Conservation (phyloP, 2,888 invertebrate genomes). For the Doris montereyensis region DNA sequence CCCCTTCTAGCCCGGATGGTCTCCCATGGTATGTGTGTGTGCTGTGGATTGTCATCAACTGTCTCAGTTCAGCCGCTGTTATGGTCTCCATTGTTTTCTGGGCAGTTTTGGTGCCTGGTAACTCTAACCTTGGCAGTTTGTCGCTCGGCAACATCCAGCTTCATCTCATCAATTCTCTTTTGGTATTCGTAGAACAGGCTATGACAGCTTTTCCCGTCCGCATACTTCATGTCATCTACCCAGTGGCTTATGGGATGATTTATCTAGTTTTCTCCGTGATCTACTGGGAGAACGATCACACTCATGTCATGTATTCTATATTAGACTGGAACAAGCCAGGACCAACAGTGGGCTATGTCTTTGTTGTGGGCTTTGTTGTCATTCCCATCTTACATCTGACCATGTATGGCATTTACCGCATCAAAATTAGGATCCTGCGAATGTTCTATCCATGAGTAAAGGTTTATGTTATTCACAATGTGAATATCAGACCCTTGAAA, state of each 20-base stretch:
- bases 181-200: conserved; percentile 60
- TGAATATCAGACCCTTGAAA: no score
- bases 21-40: conserved; percentile 46
- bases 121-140: no score
- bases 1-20: no score
- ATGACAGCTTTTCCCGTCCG: conserved; percentile 60
- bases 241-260: conserved; percentile 54
- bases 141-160: conserved; percentile 54
- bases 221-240: conserved; percentile 60
- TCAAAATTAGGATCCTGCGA: conserved; percentile 46
- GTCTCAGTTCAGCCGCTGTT: conserved; percentile 51
- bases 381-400: conserved; percentile 55
- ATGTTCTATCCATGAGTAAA: no score
- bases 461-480: no score
- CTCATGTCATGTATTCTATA: conserved; percentile 63
- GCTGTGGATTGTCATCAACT: conserved; percentile 59
- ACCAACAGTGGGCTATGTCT: conserved; percentile 48
- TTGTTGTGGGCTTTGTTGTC: conserved; percentile 53
- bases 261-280: conserved; percentile 63
- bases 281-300: conserved; percentile 62
- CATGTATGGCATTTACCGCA: conserved; percentile 54
- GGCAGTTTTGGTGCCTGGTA: conserved; percentile 55
- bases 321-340: conserved; percentile 66
- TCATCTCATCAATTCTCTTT: conserved; percentile 63
- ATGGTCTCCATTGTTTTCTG: conserved; percentile 67